A percentile compares a stretch with the other conserved stretches of the same genome.
Conservation (phyloP, 30 jellyfish, hydroid and myxozoan genomes). For the Clytia hemisphaerica region DNA sequence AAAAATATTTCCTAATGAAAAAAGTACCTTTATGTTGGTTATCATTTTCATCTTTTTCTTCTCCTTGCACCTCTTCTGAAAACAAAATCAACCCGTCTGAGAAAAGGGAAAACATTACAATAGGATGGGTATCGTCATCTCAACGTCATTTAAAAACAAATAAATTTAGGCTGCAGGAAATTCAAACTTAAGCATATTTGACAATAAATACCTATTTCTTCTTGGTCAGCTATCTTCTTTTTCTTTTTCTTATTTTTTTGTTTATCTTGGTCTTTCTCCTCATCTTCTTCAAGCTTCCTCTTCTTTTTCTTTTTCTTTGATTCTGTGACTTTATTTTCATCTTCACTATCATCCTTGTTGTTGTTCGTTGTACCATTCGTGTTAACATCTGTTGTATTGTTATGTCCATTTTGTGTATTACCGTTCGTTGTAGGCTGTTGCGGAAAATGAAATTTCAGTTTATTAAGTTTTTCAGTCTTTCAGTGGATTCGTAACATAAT, state of each 20-base stretch:
- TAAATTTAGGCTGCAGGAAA: no score
- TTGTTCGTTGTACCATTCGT: neutral
- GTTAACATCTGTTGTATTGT: neutral
- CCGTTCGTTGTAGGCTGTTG: neutral
- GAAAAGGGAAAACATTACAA: no score
- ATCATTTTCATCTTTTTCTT: no score
- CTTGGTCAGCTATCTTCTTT: neutral
- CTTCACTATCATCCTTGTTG: neutral
- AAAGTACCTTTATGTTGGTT: no score
- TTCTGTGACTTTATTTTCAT: neutral
- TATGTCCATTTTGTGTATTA: conserved; percentile 5
- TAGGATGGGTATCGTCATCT: no score
- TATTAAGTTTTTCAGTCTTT: neutral
- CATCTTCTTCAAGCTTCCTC: conserved; percentile 7
- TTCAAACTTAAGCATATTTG: neutral
- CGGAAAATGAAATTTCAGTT: conserved; percentile 2
- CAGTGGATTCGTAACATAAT: no score
- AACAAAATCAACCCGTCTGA: no score
- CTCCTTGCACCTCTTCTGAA: no score
- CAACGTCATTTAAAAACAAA: no score
- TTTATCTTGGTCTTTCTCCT: neutral
- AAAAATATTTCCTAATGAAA: no score
- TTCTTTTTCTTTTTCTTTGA: conserved; percentile 6
- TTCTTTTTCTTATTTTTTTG: neutral
- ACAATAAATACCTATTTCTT: neutral